Conservation (phyloP, 1,140 invertebrate species). For the Drosophila busckii region DNA sequence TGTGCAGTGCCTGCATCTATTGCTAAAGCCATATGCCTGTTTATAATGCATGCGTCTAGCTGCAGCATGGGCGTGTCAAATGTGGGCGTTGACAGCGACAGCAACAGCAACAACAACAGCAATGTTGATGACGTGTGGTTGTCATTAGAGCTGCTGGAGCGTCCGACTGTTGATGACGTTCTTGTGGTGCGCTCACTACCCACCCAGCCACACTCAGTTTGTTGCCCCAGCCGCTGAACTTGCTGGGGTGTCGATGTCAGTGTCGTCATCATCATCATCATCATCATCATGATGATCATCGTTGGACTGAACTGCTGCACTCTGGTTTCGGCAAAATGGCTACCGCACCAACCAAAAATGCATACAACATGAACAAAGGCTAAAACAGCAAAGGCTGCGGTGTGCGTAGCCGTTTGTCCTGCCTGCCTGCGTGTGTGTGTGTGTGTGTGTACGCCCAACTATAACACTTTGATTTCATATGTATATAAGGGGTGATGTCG, state of each 20-base stretch:
- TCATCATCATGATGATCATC: too few relatives aligned
- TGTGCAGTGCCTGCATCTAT: constrained; percentile 3
- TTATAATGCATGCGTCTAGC: constrained; percentile 27
- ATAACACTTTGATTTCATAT: constrained; percentile 39
- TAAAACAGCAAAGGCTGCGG: constrained; percentile 13
- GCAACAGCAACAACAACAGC: constrained; percentile 1
- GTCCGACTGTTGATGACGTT: constrained; percentile 48
- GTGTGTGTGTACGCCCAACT: constrained; percentile 19
- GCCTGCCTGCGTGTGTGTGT: background rate
- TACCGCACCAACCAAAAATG: constrained; percentile 62
- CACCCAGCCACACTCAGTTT: constrained; percentile 3
- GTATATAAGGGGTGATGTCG: too few relatives aligned
- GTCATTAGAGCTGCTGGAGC: constrained; percentile 58
- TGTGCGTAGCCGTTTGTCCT: too few relatives aligned
- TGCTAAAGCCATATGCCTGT: constrained; percentile 36
- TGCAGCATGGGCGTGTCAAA: constrained; percentile 57
- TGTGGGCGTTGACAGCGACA: constrained; percentile 37
- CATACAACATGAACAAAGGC: constrained; percentile 51
- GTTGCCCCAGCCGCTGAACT: constrained; percentile 23
- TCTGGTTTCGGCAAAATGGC: constrained; percentile 42
- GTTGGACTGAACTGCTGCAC: background rate
- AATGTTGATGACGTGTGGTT: constrained; percentile 65
- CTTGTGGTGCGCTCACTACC: constrained; percentile 29
- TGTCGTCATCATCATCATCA: constrained; percentile 31
- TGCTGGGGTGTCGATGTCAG: constrained; percentile 35